A percentile compares a stretch with the other conserved stretches of the same genome.
Evolutionary conservation across 2,113 vertebrate species (phyloP).

Genomic region (Merops nubicus): DNA sequence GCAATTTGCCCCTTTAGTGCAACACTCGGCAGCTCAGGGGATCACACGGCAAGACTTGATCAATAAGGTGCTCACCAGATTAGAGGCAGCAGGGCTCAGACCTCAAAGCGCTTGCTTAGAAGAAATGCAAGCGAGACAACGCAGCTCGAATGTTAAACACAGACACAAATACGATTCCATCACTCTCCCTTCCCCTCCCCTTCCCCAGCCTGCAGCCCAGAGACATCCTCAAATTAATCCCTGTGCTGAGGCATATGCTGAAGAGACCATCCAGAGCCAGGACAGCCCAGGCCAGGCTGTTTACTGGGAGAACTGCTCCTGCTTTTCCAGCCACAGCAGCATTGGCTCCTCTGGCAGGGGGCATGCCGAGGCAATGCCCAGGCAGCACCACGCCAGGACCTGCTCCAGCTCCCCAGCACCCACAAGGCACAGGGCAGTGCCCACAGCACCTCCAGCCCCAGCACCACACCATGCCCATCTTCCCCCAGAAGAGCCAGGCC

Average conservation of each 20-base stretch:
- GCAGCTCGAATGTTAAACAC: background rate
- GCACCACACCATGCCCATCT: background rate
- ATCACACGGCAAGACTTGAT: slow-evolving; percentile 40
- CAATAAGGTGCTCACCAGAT: background rate
- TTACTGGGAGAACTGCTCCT: background rate
- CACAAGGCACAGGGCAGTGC: accelerated
- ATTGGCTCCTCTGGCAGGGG: background rate
- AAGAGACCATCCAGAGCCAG: background rate
- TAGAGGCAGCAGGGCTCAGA: background rate
- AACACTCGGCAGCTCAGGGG: background rate
- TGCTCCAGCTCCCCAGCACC: background rate
- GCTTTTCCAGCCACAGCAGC: background rate
- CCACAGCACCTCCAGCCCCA: background rate
- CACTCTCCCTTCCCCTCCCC: background rate
- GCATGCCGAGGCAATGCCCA: accelerated
- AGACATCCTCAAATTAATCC: background rate
- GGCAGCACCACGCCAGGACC: background rate
- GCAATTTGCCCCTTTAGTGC: slow-evolving; percentile 16
- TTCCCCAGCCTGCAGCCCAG: background rate
- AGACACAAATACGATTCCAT: background rate
- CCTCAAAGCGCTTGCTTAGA: background rate
- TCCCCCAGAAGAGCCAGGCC: background rate
- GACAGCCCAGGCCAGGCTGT: background rate
- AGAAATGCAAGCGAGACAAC: background rate
- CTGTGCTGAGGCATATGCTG: accelerated